phyloP scores from a whole-genome alignment of 1,140 invertebrate genomes.

The Thaumatotibia leucotreta region DNA sequence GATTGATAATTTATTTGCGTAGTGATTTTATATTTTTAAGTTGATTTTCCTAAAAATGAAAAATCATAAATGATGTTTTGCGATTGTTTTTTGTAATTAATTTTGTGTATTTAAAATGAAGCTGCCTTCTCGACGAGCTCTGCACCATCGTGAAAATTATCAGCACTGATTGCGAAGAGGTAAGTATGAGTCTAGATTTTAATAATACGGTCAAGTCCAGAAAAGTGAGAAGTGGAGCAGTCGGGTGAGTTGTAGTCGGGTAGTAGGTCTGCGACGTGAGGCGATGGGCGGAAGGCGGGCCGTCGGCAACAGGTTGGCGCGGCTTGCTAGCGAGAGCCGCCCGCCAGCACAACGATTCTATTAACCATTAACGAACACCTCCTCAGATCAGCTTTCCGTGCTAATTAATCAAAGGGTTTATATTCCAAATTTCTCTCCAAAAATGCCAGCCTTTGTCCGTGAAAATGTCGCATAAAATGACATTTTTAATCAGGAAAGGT shows the following conservation, averaged over 20 bases:
- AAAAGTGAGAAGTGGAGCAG: constrained; percentile 9
- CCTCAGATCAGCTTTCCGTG: constrained; percentile 36
- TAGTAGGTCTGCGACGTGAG: constrained; percentile 31
- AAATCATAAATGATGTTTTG: constrained; percentile 30
- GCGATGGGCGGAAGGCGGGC: constrained; percentile 71
- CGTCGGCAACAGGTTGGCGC: constrained; percentile 71
- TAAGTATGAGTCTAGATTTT: constrained; percentile 28
- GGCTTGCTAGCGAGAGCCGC: constrained; percentile 31
- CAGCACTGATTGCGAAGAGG: constrained; percentile 15
- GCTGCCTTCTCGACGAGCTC: constrained; percentile 15
- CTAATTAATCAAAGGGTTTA: constrained; percentile 46
- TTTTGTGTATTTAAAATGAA: constrained; percentile 51
- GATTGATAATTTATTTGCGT: constrained; percentile 43
- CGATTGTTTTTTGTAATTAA: constrained; percentile 53
- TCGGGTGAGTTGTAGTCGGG: constrained; percentile 17
- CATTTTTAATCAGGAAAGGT: constrained; percentile 15
- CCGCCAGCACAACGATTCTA: constrained; percentile 51
- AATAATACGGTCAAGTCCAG: constrained; percentile 27
- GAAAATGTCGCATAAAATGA: constrained; percentile 29
- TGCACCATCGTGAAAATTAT: not conserved
- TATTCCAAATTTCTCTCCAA: constrained; percentile 42
- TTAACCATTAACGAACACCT: constrained; percentile 55
- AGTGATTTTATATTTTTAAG: constrained; percentile 47
- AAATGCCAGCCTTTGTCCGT: constrained; percentile 16
- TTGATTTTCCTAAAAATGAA: constrained; percentile 35